Base-by-base conservation (phyloP, 2,888 invertebrate species). In the Troides aeacus region DNA sequence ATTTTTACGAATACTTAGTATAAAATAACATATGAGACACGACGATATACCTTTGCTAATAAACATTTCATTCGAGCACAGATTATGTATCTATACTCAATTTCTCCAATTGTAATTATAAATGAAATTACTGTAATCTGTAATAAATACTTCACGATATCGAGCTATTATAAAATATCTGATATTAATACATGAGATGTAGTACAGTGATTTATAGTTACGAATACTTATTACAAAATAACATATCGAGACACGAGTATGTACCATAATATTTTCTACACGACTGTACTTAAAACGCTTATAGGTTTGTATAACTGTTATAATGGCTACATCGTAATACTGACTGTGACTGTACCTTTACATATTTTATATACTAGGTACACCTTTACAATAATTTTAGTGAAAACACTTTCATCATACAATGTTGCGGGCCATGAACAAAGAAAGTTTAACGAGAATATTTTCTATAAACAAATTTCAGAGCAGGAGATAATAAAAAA, bases 121-220 rank as follows among this genome's bases (percentile, higher is more conserved):
- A 50, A 6, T 50, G 50, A 50, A 17, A 50, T 6, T 7, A 17
- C 12, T 17, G 15, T 56, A 7, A 23, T 61, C 36, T 61, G 53
- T 61, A 66, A 24, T n/a, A 23, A 60, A 53, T 39, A 59, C 30
- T n/a, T 21, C 53, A 60, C 36, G 21, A 53, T 53, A 61, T 39
- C 66, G 61, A 46, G 60, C 61, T 66, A 61, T 62, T 66, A 60
- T 50, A 7, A 62, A 42, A 23, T 62, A 42, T 46, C 46, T 23
- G 10, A 23, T 17, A 5, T 42, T 21, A 62, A 62, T 62, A 42
- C 39, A 61, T 39, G 53, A 17, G 39, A 50, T 53, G 21, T 15
- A 53, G 18, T 17, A 36, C 46, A 57, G 24, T 63, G 23, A 15
- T 62, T 46, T 58, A 24, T n/a, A 63, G 21, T 63, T 63, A 59